Base-by-base conservation (phyloP, 1,140 invertebrate genomes). In the Frieseomelitta varia region DNA sequence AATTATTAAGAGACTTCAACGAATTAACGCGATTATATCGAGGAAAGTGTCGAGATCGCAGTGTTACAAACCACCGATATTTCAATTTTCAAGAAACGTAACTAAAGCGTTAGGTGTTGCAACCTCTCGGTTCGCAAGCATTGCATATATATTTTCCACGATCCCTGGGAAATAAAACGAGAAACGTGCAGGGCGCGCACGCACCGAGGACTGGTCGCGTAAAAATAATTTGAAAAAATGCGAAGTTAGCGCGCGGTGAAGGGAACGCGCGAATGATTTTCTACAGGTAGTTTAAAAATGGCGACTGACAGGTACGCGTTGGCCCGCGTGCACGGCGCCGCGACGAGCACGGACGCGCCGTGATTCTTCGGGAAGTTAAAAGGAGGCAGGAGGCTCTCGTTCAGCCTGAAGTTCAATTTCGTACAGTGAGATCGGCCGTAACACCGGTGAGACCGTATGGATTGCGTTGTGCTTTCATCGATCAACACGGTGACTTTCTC, bases 231-330 rank as follows among this genome's bases (percentile, higher is more conserved):
- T 61, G 51, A 77, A 86, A 73, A 86, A 77, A 83, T 30, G 58
- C 51, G 56, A 83, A 67, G 58, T 80, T 86, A 65, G 69, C 80
- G 88, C 72, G 82, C 69, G 75, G 84, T 82, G 85, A 88, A 89
- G 88, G 88, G 89, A 81, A 87, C 86, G 88, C 81, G 85, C 78
- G 82, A 80, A 79, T 73, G 71, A 89, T 79, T 85, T 83, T 87
- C 88, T 92, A 91, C 92, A 92, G 92, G 93, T 94, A 94, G 93
- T 94, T 94, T 92, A 94, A 94, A 94, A 94, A 94, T 94, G 94
- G 94, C 94, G 91, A 87, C 91, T 85, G 85, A 88, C 91, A 91
- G 91, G 90, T 93, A 92, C 88, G 91, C 79, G 89, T 87, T 86
- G 79, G 71, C 67, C 75, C 84, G 88, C 82, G 84, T 85, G 89